Evolutionary conservation across 2,888 invertebrate species (phyloP).

Genomic region (Fissipunctia ypsillon): DNA sequence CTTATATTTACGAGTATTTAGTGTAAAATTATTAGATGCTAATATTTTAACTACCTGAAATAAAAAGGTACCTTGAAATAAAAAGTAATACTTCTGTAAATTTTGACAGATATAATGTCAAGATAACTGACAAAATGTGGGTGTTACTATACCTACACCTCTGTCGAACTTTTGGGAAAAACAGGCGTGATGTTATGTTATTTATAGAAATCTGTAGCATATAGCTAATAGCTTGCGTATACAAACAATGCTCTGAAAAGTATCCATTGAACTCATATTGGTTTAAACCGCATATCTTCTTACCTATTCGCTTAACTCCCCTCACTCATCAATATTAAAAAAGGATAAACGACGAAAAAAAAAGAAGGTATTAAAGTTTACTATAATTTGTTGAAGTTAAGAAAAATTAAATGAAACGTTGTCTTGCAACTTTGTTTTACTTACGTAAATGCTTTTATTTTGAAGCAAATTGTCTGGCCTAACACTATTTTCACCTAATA

Average conservation of each 20-base stretch:
- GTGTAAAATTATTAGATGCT: conserved; percentile 36
- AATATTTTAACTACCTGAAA: conserved; percentile 26
- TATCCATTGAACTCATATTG: background rate
- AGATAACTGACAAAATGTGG: background rate
- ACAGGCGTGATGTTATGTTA: background rate
- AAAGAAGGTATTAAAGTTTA: background rate
- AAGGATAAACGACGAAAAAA: background rate
- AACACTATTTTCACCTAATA: conserved; percentile 18
- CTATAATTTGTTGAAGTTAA: background rate
- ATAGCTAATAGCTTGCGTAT: background rate
- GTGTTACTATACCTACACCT: background rate
- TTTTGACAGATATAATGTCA: background rate
- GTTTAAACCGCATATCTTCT: background rate
- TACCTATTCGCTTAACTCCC: background rate
- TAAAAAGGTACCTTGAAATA: too few relatives aligned
- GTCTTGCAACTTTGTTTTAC: background rate
- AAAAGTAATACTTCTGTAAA: background rate
- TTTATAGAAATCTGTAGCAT: background rate
- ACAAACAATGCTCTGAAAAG: background rate
- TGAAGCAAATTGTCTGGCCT: conserved; percentile 1
- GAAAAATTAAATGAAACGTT: conserved; percentile 1
- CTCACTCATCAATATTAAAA: background rate
- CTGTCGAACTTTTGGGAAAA: too few relatives aligned
- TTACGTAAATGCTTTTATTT: conserved; percentile 8
- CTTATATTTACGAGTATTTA: conserved; percentile 10